Evolutionary conservation across 2,113 vertebrate species (phyloP), one percentile per base, ranked within the genome.

Genomic region (Forbesichthys papilliferus): DNA sequence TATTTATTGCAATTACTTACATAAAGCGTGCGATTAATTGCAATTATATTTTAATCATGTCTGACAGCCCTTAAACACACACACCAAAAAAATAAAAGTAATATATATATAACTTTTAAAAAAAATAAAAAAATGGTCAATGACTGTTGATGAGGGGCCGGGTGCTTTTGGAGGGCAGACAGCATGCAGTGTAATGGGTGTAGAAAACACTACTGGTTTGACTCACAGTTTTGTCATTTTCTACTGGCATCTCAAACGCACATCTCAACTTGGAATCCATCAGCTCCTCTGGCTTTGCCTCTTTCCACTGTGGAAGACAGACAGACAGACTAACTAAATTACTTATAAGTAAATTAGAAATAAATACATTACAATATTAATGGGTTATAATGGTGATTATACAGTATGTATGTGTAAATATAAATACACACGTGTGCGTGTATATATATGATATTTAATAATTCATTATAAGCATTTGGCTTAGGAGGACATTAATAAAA

Each of bases 231-330:
- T 96, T 96, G 85, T 96, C 96, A 81, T 95, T 97, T 89, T 98
- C 96, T 70, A 94, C 87, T 66, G 96, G 96, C 86, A 98, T 92
- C 89, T 98, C 96, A 88, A 98, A 98, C 80, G 96, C 82, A 92
- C 96, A 98, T 89, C 95, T 94, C 93, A 98, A 93, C 89, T 97
- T 98, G n/a, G 96, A 96, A 87, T 98, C 96, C 96, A 98, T 98
- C 86, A 98, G 94, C 69, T 98, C 96, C 74, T 98, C 96, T 0
- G 96, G 95, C 82, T 97, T 98, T 66, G 96, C 96, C 73, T 98
- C 96, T 92, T 98, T 98, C 96, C 96, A 98, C 96, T 98, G 88
- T 76, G 12, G 69, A 73, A 11, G 63, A 52, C 4, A 64, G 57
- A 57, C 11, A 27, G 27, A 3, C 27, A 27, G 27, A n/a, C 7